Evolutionary conservation across 2,888 invertebrate genomes (phyloP).

Genomic region (Eumerus sabulonum): DNA sequence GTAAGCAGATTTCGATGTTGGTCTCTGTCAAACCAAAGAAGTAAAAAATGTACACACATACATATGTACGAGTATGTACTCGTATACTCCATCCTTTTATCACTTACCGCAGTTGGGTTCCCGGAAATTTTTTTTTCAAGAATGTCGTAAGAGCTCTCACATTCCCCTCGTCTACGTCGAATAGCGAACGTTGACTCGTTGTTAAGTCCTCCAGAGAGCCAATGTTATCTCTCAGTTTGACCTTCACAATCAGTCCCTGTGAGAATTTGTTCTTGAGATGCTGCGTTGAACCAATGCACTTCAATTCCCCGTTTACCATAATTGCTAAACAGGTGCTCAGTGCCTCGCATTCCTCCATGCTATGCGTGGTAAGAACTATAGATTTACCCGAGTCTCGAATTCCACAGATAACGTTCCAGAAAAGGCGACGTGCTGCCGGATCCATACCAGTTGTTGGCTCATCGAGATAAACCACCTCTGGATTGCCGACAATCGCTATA

Average conservation of each 20-base stretch:
- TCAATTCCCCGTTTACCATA: conserved; percentile 89
- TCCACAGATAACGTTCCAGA: conserved; percentile 88
- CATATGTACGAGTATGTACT: too few species aligned
- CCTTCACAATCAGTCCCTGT: conserved; percentile 79
- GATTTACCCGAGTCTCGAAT: conserved; percentile 86
- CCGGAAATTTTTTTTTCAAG: conserved; percentile 72
- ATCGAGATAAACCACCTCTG: conserved; percentile 85
- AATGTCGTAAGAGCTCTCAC: conserved; percentile 73
- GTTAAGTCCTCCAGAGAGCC: conserved; percentile 8
- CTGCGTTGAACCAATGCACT: conserved; percentile 87
- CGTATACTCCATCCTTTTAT: too few species aligned
- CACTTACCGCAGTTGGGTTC: conserved; percentile 75
- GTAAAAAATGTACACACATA: too few species aligned
- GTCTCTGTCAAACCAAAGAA: conserved; percentile 82
- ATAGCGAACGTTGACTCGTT: too few species aligned
- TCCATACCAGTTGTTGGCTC: conserved; percentile 83
- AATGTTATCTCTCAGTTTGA: conserved; percentile 73
- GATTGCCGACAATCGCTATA: conserved; percentile 84
- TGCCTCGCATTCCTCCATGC: conserved; percentile 92
- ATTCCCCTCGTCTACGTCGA: conserved; percentile 68
- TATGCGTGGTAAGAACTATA: conserved; percentile 90
- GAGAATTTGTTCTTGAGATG: conserved; percentile 87
- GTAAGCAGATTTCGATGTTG: conserved; percentile 86
- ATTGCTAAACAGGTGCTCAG: conserved; percentile 89
- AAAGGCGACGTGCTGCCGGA: conserved; percentile 82